Conservation (phyloP, 2,888 invertebrate species). For the Chrysolina americana region DNA sequence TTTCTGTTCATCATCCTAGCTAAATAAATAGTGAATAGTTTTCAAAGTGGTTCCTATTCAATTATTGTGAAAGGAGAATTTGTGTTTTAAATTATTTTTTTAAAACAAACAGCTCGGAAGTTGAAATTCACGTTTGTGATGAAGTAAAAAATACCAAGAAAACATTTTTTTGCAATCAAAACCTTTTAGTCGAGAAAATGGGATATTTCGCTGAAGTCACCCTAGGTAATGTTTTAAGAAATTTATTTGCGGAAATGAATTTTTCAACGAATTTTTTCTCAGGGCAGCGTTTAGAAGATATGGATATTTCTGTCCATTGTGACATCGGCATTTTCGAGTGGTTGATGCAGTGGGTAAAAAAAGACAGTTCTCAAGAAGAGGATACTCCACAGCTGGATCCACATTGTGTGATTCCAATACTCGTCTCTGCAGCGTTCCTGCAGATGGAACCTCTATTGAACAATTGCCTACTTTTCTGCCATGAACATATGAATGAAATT, state of each 20-base stretch:
- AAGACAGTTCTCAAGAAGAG: slow-evolving; percentile 76
- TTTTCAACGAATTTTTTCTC: slow-evolving; percentile 10
- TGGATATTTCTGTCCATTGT: slow-evolving; percentile 96
- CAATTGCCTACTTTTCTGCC: slow-evolving; percentile 89
- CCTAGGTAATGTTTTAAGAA: slow-evolving; percentile 70
- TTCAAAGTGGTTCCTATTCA: neutral
- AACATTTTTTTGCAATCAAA: slow-evolving; percentile 91
- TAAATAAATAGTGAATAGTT: too few relatives aligned
- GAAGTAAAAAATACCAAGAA: slow-evolving; percentile 91
- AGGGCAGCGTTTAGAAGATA: slow-evolving; percentile 64
- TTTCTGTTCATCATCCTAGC: too few relatives aligned
- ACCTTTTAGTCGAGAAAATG: slow-evolving; percentile 91
- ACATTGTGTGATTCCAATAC: slow-evolving; percentile 90
- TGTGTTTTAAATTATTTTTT: too few relatives aligned
- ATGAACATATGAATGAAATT: slow-evolving; percentile 89
- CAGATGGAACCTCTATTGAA: slow-evolving; percentile 93
- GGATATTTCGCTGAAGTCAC: slow-evolving; percentile 95
- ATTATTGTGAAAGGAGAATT: too few relatives aligned
- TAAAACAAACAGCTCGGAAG: slow-evolving; percentile 73
- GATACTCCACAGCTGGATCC: slow-evolving; percentile 83
- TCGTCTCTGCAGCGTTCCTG: slow-evolving; percentile 94
- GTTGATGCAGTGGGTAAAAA: slow-evolving; percentile 97
- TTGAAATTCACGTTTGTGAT: slow-evolving; percentile 95
- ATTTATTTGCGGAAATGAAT: neutral
- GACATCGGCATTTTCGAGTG: slow-evolving; percentile 97